These are phyloP conservation scores for Crypturellus tataupa DNA, from an alignment of 2,797 vertebrate species.

Conservation along the genomic window DNA sequence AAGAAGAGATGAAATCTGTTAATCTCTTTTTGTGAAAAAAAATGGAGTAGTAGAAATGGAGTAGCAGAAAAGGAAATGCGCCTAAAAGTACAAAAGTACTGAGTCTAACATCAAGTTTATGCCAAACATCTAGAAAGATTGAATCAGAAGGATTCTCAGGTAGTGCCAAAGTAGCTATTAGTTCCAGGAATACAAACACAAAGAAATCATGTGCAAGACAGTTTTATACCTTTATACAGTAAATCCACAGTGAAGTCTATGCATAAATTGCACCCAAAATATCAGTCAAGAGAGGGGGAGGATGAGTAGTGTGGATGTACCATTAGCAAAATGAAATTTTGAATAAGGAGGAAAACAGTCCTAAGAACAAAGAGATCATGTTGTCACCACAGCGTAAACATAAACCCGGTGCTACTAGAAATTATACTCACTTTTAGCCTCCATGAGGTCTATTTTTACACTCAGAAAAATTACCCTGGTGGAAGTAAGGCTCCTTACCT, in stretches of 20 bases:
- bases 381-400: not conserved
- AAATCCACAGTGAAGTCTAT: not conserved
- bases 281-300: not conserved
- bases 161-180: not conserved
- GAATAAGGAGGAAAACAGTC: not conserved
- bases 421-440: not conserved
- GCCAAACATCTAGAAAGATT: slow-evolving; percentile 9
- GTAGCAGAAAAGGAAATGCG: not conserved
- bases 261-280: slow-evolving; percentile 12
- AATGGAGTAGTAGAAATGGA: not conserved
- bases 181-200: not conserved
- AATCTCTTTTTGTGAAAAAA: not conserved
- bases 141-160: not conserved
- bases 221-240: not conserved
- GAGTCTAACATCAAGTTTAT: not conserved
- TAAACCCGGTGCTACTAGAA: not conserved
- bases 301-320: not conserved
- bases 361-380: not conserved
- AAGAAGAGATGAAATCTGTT: not conserved
- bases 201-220: not conserved
- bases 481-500: not conserved
- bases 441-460: not conserved
- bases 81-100: not conserved
- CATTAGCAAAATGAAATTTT: slow-evolving; percentile 4
- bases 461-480: not conserved